Evolutionary conservation across 2,888 invertebrate genomes (phyloP), one percentile per base, ranked within the genome.

Genomic region (Cryptus viduatorius): DNA sequence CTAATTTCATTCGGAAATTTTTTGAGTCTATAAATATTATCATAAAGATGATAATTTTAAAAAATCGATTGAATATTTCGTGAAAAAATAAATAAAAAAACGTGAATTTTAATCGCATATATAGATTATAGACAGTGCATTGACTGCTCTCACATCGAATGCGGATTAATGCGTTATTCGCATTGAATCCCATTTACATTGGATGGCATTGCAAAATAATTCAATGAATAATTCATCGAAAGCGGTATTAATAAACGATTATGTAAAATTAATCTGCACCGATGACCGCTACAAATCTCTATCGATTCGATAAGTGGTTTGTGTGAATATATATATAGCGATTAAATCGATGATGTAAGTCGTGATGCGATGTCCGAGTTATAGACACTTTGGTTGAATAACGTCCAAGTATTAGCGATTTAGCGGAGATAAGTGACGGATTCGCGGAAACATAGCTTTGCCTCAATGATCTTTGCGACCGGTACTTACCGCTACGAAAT

Each of bases 191-290:
- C 10, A 71, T 76, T 4, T 61, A 44, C n/a, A 10, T 31, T 29
- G 31, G 59, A 31, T 65, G 48, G 50, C 44, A 42, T 8, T 61
- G 14, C 48, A 48, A 44, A 31, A 83, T 31, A n/a, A 67, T 71
- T 53, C 48, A 44, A 61, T 67, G n/a, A 50, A 76, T 56, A 61
- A 64, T 71, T 37, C 65, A 64, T 48, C 19, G 56, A 53, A 24
- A 4, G 75, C 46, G 24, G 46, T 64, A 76, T 76, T 76, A 72
- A 72, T 24, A 42, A 14, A 10, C 44, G 24, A 83, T 83, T 79
- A 79, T 76, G 79, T 46, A 79, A 72, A 83, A 72, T 61, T 16
- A 65, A 31, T 77, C 24, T 19, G 10, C 48, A 14, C 31, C 10
- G 19, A 29, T 72, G 12, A 67, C 16, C 12, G 53, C 44, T 29